Base-by-base conservation (phyloP, 2,888 invertebrate genomes). In the Rotaria socialis region DNA sequence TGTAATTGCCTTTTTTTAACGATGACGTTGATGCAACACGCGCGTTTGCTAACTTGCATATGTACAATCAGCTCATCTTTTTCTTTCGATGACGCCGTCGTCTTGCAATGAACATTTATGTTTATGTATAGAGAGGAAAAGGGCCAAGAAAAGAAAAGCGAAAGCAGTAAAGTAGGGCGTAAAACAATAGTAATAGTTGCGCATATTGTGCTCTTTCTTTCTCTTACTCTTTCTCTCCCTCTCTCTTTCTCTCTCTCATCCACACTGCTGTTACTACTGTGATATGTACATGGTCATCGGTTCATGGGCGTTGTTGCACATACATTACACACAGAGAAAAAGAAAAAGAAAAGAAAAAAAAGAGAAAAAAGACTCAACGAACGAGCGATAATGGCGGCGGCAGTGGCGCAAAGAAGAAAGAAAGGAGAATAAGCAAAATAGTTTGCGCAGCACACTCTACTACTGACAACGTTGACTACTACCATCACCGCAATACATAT, bases 281-380 rank as follows among this genome's bases (percentile, higher is more conserved):
- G 22, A 80, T 80, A 80, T 80, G 47, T 80, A 80, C 80, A 80
- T 80, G 80, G 80, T 80, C 80, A 80, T 80, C 80, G 80, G 80
- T 80, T 80, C 80, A 80, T 80, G 80, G 80, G 80, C 80, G 80
- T n/a, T 47, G 47, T 43, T 47, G 47, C 47, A 67, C 67, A 67
- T 67, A 27, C 67, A 67, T 67, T 22, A 47, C 80, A 47, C 47
- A 47, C 80, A 80, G 5, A 47, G 24, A n/a, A 47, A 47, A 43
- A 80, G 41, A 47, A 80, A n/a, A 47, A 80, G 16, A 80, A n/a
- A 80, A 14, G 8, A 80, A 80, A n/a, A n/a, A 43, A 75, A 24
- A 7, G 22, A 16, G 41, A 24, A 35, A 35, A 67, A 67, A 67
- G 35, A 67, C 0, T 35, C 67, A 35, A 7, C 35, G 35, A 67